Percentiles rank a stretch among this genome's conserved stretches.
Conservation (phyloP, 2,888 invertebrate genomes). For the Cordilura impudica region DNA sequence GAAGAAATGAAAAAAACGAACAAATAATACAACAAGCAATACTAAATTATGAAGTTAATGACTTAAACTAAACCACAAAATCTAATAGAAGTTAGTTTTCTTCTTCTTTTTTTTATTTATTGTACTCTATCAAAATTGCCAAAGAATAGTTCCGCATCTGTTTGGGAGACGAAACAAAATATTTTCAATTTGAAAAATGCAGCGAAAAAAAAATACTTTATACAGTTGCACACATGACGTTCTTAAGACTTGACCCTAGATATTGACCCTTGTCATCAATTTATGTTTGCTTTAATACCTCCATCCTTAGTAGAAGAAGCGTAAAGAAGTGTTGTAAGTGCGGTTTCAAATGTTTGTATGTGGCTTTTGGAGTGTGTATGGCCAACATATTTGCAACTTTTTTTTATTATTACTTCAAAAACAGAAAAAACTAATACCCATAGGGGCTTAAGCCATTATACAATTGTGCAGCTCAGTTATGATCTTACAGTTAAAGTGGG, state of each 20-base stretch:
- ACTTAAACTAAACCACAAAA: slow-evolving; percentile 59
- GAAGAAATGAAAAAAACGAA: neutral
- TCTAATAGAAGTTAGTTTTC: slow-evolving; percentile 19
- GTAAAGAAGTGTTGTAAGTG: slow-evolving; percentile 22
- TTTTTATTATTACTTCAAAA: neutral
- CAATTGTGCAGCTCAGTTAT: slow-evolving; percentile 29
- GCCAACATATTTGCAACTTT: slow-evolving; percentile 40
- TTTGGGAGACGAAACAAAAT: slow-evolving; percentile 29
- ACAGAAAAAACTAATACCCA: slow-evolving; percentile 1
- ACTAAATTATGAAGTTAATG: slow-evolving; percentile 29
- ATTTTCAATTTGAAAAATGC: slow-evolving; percentile 38
- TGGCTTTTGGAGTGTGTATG: slow-evolving; percentile 11
- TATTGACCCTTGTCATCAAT: slow-evolving; percentile 62
- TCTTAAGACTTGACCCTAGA: slow-evolving; percentile 44
- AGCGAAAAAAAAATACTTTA: neutral
- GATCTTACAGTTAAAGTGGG: slow-evolving; percentile 29
- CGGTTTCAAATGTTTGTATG: slow-evolving; percentile 12
- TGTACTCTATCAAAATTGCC: slow-evolving; percentile 26
- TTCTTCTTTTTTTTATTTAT: neutral
- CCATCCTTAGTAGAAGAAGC: slow-evolving; percentile 31
- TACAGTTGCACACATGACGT: slow-evolving; percentile 58
- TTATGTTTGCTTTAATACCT: slow-evolving; percentile 51
- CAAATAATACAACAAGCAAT: neutral
- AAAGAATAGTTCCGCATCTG: slow-evolving; percentile 57
- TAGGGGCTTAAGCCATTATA: slow-evolving; percentile 19